Base-by-base conservation (phyloP, 2,797 vertebrate genomes). In the Saguinus oedipus region DNA sequence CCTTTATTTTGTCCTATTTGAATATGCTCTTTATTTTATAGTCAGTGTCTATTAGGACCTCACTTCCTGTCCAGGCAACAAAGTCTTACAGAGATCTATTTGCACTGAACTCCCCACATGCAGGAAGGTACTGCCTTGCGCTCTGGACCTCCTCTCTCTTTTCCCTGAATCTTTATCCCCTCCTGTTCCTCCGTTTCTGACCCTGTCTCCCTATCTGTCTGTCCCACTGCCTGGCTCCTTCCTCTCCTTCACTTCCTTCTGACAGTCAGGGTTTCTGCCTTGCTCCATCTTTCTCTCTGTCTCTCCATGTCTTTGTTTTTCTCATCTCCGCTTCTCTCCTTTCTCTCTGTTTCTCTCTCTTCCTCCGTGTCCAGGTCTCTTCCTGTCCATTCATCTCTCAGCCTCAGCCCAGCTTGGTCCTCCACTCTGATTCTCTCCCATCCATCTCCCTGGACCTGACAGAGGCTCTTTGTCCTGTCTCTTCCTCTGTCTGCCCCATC, bases 41-140 rank as follows among this genome's bases (percentile, higher is more conserved):
- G 12, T 12, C 24, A 8, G 6, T 11, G n/a, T 75, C 39, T 22
- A 0, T 33, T 0, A 0, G 79, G 50, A 55, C 15, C 24, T n/a
- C 0, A 5, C 11, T 12, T 4, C 0, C 20, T 2, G 7, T 59
- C 17, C 0, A 64, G 59, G 36, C 13, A n/a, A 44, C 4, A 7
- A 50, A 14, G 5, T 42, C 72, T 6, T 24, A 26, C 2, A 15
- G 68, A 36, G 46, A 4, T 8, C 14, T 11, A 1, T 2, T 11
- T 22, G 20, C 27, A 27, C 4, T 13, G 26, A 20, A 36, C 1
- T 53, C 22, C 12, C 7, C 2, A 0, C 0, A 1, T 7, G 39
- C 9, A 0, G 6, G 8, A 39, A 44, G 39, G 1, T 4, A 11
- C 75, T 8, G 24, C 42, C 61, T 53, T 27, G 30, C 11, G 57